Percentiles rank a stretch among this genome's conserved stretches.
Evolutionary conservation across 2,113 vertebrate genomes (phyloP).

Genomic region (Pimephales promelas): DNA sequence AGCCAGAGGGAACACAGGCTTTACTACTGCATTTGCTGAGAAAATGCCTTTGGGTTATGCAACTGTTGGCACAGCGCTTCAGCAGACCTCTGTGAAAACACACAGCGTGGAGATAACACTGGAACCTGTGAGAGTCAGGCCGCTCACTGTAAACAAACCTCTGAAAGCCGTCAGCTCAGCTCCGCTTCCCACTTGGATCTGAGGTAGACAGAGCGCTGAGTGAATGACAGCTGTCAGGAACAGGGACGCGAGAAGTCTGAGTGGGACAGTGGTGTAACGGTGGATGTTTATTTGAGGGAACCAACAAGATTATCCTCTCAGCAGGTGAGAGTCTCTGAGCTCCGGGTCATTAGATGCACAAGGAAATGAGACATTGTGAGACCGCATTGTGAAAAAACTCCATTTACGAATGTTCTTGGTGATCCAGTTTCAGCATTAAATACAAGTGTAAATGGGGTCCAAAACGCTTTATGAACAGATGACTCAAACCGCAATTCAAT

Average conservation of each 20-base stretch:
- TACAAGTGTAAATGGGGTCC: background rate
- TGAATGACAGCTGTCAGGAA: conserved; percentile 45
- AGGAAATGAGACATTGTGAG: conserved; percentile 34
- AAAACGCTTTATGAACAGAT: background rate
- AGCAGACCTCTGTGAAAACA: conserved; percentile 42
- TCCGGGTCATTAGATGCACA: conserved; percentile 51
- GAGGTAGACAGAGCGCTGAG: background rate
- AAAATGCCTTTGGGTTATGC: conserved; percentile 31
- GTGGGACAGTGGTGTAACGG: conserved; percentile 1
- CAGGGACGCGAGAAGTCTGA: conserved; percentile 25
- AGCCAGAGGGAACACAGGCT: conserved; percentile 20
- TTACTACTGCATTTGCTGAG: background rate
- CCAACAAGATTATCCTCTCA: conserved; percentile 52
- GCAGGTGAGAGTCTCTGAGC: conserved; percentile 44
- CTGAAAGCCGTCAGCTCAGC: conserved; percentile 1
- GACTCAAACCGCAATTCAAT: background rate
- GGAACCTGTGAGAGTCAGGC: conserved; percentile 20
- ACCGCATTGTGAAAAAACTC: conserved; percentile 12
- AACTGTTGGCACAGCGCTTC: conserved; percentile 23
- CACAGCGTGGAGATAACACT: conserved; percentile 31
- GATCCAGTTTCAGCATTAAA: background rate
- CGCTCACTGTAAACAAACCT: conserved; percentile 8
- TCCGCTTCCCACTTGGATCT: background rate
- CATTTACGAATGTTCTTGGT: background rate
- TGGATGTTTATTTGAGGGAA: conserved; percentile 54